Evolutionary conservation across 2,797 vertebrate genomes (phyloP).

Genomic region (Sebastiscus albofasciatus): DNA sequence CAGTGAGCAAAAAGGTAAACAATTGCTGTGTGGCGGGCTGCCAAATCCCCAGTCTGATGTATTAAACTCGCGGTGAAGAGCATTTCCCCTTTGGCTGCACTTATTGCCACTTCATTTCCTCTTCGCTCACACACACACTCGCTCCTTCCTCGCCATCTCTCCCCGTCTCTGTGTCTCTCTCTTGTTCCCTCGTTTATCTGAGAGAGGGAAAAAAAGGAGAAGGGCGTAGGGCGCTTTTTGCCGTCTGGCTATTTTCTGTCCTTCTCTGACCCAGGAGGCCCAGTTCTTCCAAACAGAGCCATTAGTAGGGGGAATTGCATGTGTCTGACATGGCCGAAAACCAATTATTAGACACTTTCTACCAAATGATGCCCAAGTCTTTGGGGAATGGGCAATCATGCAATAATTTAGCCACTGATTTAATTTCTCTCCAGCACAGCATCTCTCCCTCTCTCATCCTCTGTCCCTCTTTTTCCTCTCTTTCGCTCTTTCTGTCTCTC

Average conservation of each 20-base stretch:
- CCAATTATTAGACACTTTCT: constrained; percentile 99
- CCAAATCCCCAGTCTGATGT: constrained; percentile 94
- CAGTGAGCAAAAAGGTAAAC: constrained; percentile 99
- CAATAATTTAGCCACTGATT: constrained; percentile 99
- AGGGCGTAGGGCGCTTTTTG: constrained; percentile 53
- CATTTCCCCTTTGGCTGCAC: constrained; percentile 98
- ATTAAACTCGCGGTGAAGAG: constrained; percentile 98
- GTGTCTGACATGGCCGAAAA: constrained; percentile 99
- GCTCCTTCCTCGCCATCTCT: constrained; percentile 60
- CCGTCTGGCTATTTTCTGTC: constrained; percentile 83
- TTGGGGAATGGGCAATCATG: constrained; percentile 98
- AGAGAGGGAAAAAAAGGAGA: constrained; percentile 29
- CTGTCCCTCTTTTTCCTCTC: constrained; percentile 49
- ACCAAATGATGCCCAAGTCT: constrained; percentile 97
- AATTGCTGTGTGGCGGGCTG: constrained; percentile 97
- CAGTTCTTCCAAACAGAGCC: constrained; percentile 90
- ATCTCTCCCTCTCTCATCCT: constrained; percentile 52
- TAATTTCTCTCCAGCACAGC: constrained; percentile 91
- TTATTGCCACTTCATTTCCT: constrained; percentile 99
- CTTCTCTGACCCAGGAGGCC: constrained; percentile 93
- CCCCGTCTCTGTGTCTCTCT: constrained; percentile 48
- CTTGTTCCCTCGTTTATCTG: constrained; percentile 64
- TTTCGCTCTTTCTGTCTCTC: constrained; percentile 59
- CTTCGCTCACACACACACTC: constrained; percentile 69
- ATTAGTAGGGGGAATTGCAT: constrained; percentile 98